Conservation (phyloP, 2,888 invertebrate species). For the Coelinius sp. region DNA sequence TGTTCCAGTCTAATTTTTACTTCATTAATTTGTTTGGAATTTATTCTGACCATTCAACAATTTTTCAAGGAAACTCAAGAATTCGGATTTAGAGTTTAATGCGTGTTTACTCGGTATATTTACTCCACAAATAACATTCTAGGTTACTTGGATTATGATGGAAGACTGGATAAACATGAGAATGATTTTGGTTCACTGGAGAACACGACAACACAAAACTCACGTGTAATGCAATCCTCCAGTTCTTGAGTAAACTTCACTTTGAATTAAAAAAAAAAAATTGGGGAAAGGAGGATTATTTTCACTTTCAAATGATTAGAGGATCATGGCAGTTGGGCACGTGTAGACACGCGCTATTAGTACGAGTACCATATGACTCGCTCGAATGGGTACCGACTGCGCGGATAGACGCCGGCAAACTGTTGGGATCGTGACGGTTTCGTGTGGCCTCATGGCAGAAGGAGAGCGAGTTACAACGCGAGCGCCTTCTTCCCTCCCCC, state of each 20-base stretch:
- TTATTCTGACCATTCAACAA: no score
- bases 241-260: background rate
- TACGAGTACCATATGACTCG: slow-evolving; percentile 34
- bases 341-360: background rate
- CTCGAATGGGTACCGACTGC: slow-evolving; percentile 57
- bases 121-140: background rate
- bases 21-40: background rate
- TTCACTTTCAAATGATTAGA: background rate
- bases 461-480: slow-evolving; percentile 27
- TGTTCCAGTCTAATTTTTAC: background rate
- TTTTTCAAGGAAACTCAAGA: no score
- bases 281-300: background rate
- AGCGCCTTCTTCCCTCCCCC: slow-evolving; percentile 38
- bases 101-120: background rate
- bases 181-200: background rate
- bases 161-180: background rate
- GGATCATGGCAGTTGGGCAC: background rate
- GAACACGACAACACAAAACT: background rate
- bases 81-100: background rate
- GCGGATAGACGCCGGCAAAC: slow-evolving; percentile 65
- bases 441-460: slow-evolving; percentile 52
- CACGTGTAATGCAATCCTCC: slow-evolving; percentile 1
- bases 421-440: slow-evolving; percentile 62
- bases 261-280: slow-evolving; percentile 22
- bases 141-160: background rate